Base-by-base conservation (phyloP, 2,888 invertebrate species). In the Erynnis tages region DNA sequence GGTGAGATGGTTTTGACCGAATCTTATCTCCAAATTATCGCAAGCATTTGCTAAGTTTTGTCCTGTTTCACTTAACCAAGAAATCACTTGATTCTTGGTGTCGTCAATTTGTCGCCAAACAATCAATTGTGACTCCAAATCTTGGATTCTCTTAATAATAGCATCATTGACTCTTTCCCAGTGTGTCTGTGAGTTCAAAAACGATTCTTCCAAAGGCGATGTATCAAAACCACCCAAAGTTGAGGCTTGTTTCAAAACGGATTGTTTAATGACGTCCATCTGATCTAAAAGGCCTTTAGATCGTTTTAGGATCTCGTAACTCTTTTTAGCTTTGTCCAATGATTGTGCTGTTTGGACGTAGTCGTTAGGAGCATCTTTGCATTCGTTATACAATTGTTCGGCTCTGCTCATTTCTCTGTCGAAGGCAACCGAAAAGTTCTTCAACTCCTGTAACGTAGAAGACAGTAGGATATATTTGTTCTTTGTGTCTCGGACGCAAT, bases 21-120 rank as follows among this genome's bases (percentile, higher is more conserved):
- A 93, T 71, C 97, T 94, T 6, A 95, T 93, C 85, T 97, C 97
- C 54, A 94, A 92, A 72, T 94, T 94, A 56, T 94, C 93, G 45
- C 93, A 92, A 17, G 96, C 94, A 61, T 93, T 93, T 37, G 93
- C 92, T 2, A 98, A 86, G 25, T 93, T 93, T 62, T 94, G 93
- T 53, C 95, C 95, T 14, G 95, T 97, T 71, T 95, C 94, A 54
- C 93, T 92, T 4, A 97, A 73, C 98, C 98, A 98, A 14, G 93
- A 92, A 0, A 94, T 82, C 2, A 98, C 88, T 72, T 96, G 96
- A 58, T 94, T 94, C 71, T 96, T 96, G 0, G 94, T 93, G 54
- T 96, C 95, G 62, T 96, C 95, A 25, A 98, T 94, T 76, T 97
- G 97, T 66, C 96, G 94, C 97, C 97, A 98, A 46, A 97, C 94